Evolutionary conservation across 2,797 vertebrate genomes (phyloP).

Genomic region (Tarsius wallacei): DNA sequence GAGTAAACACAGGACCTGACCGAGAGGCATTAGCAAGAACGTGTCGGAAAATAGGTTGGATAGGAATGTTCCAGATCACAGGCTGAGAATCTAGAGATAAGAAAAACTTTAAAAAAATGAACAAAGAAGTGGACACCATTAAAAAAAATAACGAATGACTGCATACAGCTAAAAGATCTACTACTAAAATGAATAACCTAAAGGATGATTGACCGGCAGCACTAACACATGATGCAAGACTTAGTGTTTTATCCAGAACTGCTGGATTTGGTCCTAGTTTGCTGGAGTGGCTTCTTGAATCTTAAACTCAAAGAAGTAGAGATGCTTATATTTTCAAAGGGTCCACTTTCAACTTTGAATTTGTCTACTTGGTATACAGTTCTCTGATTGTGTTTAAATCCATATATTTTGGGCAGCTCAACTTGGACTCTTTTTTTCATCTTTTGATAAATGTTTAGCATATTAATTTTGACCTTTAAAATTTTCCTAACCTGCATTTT

Average conservation of each 20-base stretch:
- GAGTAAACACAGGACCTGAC: too few relatives aligned
- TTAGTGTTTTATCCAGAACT: background rate
- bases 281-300: background rate
- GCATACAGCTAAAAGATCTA: too few relatives aligned
- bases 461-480: background rate
- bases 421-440: background rate
- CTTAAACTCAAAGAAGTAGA: background rate
- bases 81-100: too few relatives aligned
- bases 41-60: too few relatives aligned
- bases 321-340: background rate
- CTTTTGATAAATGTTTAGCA: background rate
- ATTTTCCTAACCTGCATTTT: background rate
- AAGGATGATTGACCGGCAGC: too few relatives aligned
- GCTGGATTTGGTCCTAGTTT: background rate
- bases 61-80: too few relatives aligned
- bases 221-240: background rate
- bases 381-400: background rate
- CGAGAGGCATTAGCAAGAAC: too few relatives aligned
- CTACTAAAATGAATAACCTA: too few relatives aligned
- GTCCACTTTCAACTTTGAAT: background rate
- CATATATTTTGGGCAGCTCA: background rate
- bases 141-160: too few relatives aligned
- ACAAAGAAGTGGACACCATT: too few relatives aligned
- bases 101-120: too few relatives aligned
- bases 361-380: background rate